A percentile compares a stretch with the other conserved stretches of the same genome.
Evolutionary conservation across 2,113 vertebrate species (phyloP).

Genomic region (Anas platyrhynchos): DNA sequence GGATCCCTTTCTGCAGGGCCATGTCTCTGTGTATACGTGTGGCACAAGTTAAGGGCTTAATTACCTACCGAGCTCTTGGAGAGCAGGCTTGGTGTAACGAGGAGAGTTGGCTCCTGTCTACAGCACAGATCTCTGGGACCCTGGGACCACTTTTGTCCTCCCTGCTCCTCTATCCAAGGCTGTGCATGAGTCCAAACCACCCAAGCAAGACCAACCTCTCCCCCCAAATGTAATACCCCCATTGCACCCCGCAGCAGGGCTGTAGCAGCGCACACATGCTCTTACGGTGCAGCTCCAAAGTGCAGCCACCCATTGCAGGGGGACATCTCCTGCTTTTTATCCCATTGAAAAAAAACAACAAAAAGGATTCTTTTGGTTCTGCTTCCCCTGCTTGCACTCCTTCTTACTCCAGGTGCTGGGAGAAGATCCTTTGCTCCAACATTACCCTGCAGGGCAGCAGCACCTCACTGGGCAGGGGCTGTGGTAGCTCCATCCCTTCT

Average conservation of each 20-base stretch:
- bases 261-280: accelerated
- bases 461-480: neutral
- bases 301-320: neutral
- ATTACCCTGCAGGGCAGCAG: neutral
- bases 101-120: neutral
- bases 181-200: neutral
- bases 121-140: accelerated
- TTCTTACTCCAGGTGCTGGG: neutral
- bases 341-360: no score
- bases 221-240: accelerated
- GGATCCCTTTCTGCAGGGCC: neutral
- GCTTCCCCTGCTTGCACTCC: neutral
- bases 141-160: neutral
- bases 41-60: neutral
- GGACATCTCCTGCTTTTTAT: neutral
- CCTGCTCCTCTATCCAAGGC: neutral
- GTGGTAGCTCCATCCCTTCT: neutral
- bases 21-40: accelerated
- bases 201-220: neutral
- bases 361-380: neutral
- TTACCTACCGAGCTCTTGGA: neutral
- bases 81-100: no score
- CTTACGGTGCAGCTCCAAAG: neutral
- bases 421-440: neutral
- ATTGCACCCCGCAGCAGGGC: no score